Percentiles rank a stretch among this genome's conserved stretches.
Conservation (phyloP, 2,797 vertebrate species). For the Macrochelys suwanniensis region DNA sequence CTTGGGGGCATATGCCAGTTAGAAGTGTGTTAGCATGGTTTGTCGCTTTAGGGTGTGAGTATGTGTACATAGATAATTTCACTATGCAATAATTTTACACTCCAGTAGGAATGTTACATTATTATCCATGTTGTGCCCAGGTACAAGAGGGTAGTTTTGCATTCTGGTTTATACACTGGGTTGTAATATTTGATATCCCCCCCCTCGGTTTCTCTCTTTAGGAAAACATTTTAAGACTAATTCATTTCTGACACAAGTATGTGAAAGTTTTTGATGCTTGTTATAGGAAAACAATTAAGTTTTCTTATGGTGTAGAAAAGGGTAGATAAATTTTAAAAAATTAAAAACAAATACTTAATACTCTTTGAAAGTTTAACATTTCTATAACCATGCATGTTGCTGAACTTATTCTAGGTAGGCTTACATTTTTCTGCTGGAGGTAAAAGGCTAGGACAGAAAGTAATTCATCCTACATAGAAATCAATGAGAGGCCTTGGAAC, state of each 20-base stretch:
- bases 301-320: background rate
- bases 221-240: background rate
- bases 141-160: background rate
- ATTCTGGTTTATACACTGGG: background rate
- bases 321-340: background rate
- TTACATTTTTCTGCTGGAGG: background rate
- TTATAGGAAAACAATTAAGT: background rate
- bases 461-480: background rate
- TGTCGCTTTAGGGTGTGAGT: background rate
- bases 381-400: background rate
- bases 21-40: background rate
- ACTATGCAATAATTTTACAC: background rate
- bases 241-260: background rate
- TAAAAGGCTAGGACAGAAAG: background rate
- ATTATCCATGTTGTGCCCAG: background rate
- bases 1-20: background rate
- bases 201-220: background rate
- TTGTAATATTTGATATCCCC: background rate
- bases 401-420: background rate
- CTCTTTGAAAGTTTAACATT: background rate
- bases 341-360: background rate
- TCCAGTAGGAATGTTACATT: background rate
- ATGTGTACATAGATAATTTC: fast-evolving
- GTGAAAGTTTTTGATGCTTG: background rate
- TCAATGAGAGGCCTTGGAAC: background rate